Evolutionary conservation across 2,888 invertebrate genomes (phyloP).

Genomic region (Chymomyza caudatula): DNA sequence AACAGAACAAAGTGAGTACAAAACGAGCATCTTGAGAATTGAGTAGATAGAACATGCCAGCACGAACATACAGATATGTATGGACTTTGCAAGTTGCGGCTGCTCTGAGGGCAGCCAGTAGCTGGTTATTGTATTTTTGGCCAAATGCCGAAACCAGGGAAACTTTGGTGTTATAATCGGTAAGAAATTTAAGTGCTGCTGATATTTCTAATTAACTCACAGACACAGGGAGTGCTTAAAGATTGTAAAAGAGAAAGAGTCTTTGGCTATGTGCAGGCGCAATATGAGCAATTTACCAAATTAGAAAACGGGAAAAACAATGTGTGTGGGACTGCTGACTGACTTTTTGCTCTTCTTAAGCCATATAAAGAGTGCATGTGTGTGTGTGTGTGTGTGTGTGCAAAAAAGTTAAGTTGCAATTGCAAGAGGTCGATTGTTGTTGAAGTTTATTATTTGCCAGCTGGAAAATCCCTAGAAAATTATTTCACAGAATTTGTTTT

Average conservation of each 20-base stretch:
- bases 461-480: conserved; percentile 19
- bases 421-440: conserved; percentile 3
- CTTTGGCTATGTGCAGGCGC: background rate
- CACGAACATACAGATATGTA: background rate
- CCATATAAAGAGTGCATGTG: background rate
- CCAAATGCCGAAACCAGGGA: conserved; percentile 3
- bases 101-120: background rate
- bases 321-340: conserved; percentile 6
- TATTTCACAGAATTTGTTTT: conserved; percentile 17
- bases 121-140: background rate
- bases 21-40: conserved; percentile 50
- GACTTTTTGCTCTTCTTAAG: conserved; percentile 4
- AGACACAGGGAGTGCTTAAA: conserved; percentile 22
- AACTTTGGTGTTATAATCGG: conserved; percentile 59
- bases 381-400: conserved; percentile 3
- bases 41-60: conserved; percentile 5
- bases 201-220: conserved; percentile 68
- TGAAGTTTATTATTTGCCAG: conserved; percentile 54
- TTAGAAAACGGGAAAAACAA: conserved; percentile 46
- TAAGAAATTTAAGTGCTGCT: conserved; percentile 57
- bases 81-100: background rate
- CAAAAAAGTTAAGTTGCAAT: background rate
- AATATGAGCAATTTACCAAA: conserved; percentile 56
- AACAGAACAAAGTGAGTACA: conserved; percentile 20
- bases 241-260: background rate